Evolutionary conservation across 2,888 invertebrate genomes (phyloP), one percentile per base, ranked within the genome.

Genomic region (Apamea crenata): DNA sequence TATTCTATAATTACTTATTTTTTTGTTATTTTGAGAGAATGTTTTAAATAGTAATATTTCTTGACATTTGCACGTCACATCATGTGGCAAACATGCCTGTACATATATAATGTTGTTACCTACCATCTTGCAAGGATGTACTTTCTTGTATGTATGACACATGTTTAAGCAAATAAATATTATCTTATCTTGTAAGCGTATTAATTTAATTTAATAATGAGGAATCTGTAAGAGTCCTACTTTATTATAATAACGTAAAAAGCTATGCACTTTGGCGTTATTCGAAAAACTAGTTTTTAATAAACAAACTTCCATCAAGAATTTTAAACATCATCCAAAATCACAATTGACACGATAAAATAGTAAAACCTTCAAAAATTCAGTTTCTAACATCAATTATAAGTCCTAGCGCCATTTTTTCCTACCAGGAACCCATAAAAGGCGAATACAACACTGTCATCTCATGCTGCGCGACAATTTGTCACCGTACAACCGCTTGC

Each of bases 381-480:
- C 25, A 36, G 18, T 76, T 74, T 47, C 59, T 32, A 76, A 69
- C 50, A 68, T 53, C 32, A 76, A 61, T 67, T 36, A 36, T 36
- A 61, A 47, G 14, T 67, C 14, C 56, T 63, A n/a, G 29, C 25
- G 59, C 25, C 65, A 81, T 70, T 78, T 87, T 78, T 81, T 77
- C 77, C 67, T 70, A 78, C 79, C 81, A 77, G 74, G 68, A 77
- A 50, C 68, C 79, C 73, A 86, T 86, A 78, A 83, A 87, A 86
- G 69, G 87, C 87, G 78, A 70, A 80, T 82, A 83, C 80, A 80
- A 83, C 82, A 75, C 82, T 86, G 88, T 88, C 87, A 82, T 83
- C 83, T 87, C 88, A 86, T 89, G 90, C 85, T 81, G 81, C 47
- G 81, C 68, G n/a, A 83, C 87, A 87, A 88, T 91, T 91, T 91